Base-by-base conservation (phyloP, 2,113 vertebrate genomes). In the Fulica atra region DNA sequence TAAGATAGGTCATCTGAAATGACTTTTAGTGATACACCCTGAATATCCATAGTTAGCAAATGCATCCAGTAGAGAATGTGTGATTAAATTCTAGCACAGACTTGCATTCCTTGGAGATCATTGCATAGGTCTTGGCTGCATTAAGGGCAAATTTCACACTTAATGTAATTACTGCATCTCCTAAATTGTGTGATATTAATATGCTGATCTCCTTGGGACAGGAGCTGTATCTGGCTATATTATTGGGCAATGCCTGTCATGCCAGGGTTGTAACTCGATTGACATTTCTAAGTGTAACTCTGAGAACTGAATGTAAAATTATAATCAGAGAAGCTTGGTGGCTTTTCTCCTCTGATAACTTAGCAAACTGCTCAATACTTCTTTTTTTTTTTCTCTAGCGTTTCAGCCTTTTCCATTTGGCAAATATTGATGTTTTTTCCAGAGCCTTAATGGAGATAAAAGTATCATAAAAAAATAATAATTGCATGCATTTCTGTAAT, bases 401-500 rank as follows among this genome's bases (percentile, higher is more conserved):
- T 88, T 95, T 91, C 50, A 80, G 26, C 53, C 57, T 86, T 80
- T 92, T 83, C 60, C 56, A 71, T 92, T 65, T 91, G 73, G 86
- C 83, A 91, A 74, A 84, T 44, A 84, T n/a, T 81, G 65, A 81
- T 60, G 18, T 2, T 16, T 81, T 86, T 93, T 72, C 24, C 53
- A 48, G 50, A 63, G 40, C 71, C 86, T 50, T 92, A 94, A 86
- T 92, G 92, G 63, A 93, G 70, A 50, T 80, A 69, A 94, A 94
- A 72, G 24, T 82, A 57, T 57, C 24, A 31, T 3, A 18, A 33
- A 23, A 50, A 68, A 77, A 36, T 5, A 50, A 65, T 28, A 94
- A 93, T 85, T 93, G 33, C 54, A 13, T 28, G 25, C 56, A 31
- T 89, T 94, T 92, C 66, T 85, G 40, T 77, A 65, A 60, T 12